phyloP scores from a whole-genome alignment of 2,797 vertebrate genomes.

The Prunella strophiata region DNA sequence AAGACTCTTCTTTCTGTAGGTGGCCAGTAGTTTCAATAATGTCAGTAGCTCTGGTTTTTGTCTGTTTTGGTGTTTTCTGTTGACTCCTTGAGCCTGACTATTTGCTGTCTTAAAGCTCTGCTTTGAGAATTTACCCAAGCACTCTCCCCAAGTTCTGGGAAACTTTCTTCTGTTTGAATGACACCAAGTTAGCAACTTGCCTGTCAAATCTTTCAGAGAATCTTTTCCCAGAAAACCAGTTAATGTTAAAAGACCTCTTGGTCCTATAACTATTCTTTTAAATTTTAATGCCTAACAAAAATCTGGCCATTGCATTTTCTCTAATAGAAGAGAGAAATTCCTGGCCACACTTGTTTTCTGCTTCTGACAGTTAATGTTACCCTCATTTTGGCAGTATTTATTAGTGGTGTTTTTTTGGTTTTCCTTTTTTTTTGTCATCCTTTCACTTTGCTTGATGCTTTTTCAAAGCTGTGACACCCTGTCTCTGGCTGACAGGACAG shows the following conservation, averaged over 20 bases:
- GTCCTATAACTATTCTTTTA: neutral
- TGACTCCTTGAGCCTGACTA: neutral
- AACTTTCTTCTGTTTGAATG: neutral
- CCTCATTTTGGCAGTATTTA: neutral
- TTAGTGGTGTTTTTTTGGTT: neutral
- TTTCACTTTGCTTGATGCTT: neutral
- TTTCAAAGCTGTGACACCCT: slow-evolving; percentile 33
- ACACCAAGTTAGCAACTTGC: neutral
- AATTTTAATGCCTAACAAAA: neutral
- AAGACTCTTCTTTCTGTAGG: neutral
- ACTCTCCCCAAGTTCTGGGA: neutral
- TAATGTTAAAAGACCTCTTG: neutral
- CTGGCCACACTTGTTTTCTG: neutral
- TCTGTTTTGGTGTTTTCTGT: neutral
- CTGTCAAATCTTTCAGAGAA: neutral
- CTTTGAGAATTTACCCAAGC: neutral
- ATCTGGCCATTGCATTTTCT: neutral
- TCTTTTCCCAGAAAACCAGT: neutral
- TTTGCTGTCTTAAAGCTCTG: neutral
- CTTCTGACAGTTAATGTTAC: neutral
- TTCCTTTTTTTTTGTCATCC: neutral
- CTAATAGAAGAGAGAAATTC: neutral
- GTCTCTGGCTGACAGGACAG: slow-evolving; percentile 36
- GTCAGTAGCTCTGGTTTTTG: neutral
- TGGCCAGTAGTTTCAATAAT: neutral